A percentile compares a stretch with the other conserved stretches of the same genome.
phyloP scores from a whole-genome alignment of 23 tunicate genomes.

The Trididemnum miniatum region DNA sequence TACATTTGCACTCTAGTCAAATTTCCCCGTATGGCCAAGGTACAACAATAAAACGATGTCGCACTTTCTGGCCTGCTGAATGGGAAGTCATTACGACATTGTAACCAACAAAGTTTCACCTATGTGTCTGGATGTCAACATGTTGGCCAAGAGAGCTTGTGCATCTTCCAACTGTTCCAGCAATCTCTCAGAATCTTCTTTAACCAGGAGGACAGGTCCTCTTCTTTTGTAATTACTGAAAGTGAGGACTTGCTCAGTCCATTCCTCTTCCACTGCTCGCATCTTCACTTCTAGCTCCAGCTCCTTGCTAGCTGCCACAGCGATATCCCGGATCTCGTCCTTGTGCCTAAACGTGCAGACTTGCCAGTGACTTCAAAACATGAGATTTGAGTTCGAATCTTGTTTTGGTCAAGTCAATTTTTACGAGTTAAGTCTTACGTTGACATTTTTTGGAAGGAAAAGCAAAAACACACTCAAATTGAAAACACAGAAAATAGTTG shows the following conservation, averaged over 20 bases:
- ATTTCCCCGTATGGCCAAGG: no score
- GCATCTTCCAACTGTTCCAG: constrained; percentile 92
- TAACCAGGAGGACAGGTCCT: constrained; percentile 79
- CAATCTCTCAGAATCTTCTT: constrained; percentile 84
- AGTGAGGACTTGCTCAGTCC: constrained; percentile 90
- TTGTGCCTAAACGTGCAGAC: constrained; percentile 72
- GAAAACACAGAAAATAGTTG: no score
- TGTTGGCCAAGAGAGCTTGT: constrained; percentile 76
- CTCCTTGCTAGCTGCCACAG: constrained; percentile 80
- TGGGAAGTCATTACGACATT: no score
- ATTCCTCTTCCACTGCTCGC: constrained; percentile 89
- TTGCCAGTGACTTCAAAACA: no score
- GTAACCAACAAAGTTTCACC: constrained; percentile 36
- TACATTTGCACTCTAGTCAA: no score
- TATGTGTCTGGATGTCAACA: constrained; percentile 88
- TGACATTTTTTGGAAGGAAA: no score
- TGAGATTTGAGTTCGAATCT: no score
- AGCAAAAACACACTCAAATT: no score
- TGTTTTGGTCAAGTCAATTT: no score
- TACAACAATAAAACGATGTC: no score
- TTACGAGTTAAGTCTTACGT: no score
- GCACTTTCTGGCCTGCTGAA: no score
- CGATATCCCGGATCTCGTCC: constrained; percentile 68
- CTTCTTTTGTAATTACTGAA: constrained; percentile 91
- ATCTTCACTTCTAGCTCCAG: constrained; percentile 91